Evolutionary conservation across 2,888 invertebrate species (phyloP).

Genomic region (Trachelus tabidus): DNA sequence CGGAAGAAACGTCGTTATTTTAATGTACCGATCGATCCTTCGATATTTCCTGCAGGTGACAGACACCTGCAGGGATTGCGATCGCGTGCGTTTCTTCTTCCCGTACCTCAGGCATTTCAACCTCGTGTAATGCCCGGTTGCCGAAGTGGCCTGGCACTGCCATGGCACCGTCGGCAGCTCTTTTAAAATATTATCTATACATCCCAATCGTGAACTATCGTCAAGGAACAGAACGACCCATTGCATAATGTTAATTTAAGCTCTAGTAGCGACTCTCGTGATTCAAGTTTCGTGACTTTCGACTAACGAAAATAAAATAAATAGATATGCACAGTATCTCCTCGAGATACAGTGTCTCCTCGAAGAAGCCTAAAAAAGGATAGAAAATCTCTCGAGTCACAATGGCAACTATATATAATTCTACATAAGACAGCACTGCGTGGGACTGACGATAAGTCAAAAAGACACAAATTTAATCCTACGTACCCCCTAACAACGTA

Average conservation of each 20-base stretch:
- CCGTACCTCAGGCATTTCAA: background rate
- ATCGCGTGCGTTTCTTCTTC: background rate
- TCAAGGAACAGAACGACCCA: background rate
- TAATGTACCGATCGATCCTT: background rate
- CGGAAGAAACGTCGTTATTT: background rate
- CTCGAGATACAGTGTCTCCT: background rate
- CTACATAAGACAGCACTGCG: background rate
- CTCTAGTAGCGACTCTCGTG: background rate
- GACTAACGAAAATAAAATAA: background rate
- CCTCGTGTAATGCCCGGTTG: background rate
- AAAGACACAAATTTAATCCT: background rate
- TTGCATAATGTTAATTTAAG: constrained; percentile 1
- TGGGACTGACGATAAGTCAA: background rate
- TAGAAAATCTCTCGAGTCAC: background rate
- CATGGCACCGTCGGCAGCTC: background rate
- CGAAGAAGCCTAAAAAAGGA: background rate
- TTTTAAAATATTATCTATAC: background rate
- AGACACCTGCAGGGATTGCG: background rate
- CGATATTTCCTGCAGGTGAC: background rate
- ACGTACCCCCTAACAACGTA: background rate
- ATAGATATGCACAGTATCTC: background rate
- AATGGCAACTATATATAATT: background rate
- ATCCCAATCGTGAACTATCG: background rate
- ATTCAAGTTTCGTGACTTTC: background rate
- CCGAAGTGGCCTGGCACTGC: background rate